Percentiles rank a stretch among this genome's conserved stretches.
These are phyloP conservation scores for Augochlorella aurata DNA, from an alignment of 2,888 invertebrate genomes.

Conservation along the genomic window DNA sequence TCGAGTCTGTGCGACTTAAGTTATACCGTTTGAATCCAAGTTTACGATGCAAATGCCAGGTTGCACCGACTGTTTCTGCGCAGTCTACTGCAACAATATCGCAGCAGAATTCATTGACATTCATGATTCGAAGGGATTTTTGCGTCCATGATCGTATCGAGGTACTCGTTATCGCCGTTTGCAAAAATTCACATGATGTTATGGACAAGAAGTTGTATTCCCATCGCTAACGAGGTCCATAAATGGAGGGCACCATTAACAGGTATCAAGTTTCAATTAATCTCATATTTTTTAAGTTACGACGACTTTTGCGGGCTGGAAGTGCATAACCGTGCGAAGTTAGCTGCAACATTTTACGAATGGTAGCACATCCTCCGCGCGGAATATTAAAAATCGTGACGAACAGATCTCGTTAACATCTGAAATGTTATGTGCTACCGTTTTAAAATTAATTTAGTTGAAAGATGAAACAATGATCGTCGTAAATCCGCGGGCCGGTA, in stretches of 20 bases:
- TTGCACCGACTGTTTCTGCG: too few species aligned
- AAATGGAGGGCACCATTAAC: background rate
- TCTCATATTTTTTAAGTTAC: background rate
- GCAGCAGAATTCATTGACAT: too few species aligned
- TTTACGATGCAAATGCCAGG: too few species aligned
- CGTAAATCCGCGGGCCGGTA: background rate
- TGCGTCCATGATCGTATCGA: too few species aligned
- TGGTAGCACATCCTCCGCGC: too few species aligned
- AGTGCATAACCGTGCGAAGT: background rate
- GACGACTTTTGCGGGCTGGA: background rate
- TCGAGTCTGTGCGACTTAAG: too few species aligned
- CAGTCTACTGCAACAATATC: too few species aligned
- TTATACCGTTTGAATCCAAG: too few species aligned
- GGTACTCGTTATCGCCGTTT: background rate
- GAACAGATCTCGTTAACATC: background rate
- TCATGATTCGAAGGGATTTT: too few species aligned
- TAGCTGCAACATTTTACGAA: background rate
- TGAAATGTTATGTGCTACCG: background rate
- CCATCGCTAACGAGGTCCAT: background rate
- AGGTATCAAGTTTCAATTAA: background rate
- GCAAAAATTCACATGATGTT: background rate
- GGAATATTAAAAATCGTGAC: background rate
- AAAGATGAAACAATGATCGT: background rate
- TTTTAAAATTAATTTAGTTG: background rate
- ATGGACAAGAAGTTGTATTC: background rate